Conservation (phyloP, 2,797 vertebrate species). For the Anabacerthia variegaticeps region DNA sequence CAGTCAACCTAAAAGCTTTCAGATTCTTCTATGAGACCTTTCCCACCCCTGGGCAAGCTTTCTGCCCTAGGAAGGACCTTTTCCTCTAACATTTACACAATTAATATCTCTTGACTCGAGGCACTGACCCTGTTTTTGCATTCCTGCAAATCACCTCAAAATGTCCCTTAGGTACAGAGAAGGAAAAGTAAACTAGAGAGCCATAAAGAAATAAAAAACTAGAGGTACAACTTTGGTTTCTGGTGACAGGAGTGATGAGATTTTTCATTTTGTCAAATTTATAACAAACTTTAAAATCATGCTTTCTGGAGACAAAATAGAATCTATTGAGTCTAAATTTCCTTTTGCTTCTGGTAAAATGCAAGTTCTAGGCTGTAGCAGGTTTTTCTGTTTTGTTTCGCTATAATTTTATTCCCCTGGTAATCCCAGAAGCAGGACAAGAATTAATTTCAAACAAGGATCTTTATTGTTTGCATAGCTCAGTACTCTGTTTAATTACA, state of each 20-base stretch:
- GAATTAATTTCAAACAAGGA: conserved; percentile 75
- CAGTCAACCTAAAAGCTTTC: not conserved
- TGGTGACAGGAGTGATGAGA: not conserved
- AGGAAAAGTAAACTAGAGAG: not conserved
- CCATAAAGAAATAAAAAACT: not conserved
- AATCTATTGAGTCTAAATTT: conserved; percentile 55
- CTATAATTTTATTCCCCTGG: conserved; percentile 68
- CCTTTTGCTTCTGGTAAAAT: conserved; percentile 63
- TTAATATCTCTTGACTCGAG: not conserved
- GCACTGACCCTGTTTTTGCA: not conserved
- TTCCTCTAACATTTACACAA: not conserved
- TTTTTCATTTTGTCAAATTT: conserved; percentile 40
- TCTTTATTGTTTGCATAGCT: conserved; percentile 76
- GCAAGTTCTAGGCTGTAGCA: conserved; percentile 37
- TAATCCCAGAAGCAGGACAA: conserved; percentile 72
- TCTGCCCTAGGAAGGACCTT: not conserved
- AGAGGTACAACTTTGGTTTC: not conserved
- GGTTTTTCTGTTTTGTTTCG: conserved; percentile 67
- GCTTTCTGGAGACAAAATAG: not conserved
- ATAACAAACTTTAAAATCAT: not conserved
- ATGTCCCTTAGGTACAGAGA: not conserved
- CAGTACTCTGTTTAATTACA: conserved; percentile 73
- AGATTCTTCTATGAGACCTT: not conserved
- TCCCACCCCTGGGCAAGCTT: not conserved
- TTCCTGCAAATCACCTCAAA: not conserved